phyloP scores from a whole-genome alignment of 2,113 vertebrate species.

The Amphiprion percula region DNA sequence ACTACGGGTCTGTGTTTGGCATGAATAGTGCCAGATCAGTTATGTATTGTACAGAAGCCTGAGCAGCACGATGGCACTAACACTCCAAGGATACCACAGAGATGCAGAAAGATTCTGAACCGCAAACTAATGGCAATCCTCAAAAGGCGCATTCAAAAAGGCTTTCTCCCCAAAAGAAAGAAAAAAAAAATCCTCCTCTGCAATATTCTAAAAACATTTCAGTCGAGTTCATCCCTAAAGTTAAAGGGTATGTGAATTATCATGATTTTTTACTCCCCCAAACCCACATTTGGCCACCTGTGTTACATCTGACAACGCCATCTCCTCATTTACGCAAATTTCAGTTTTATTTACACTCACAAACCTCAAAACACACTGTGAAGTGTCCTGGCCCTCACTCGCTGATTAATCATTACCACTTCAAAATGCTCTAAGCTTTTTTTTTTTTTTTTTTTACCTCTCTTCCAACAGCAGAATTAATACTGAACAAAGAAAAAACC shows the following conservation, averaged over 20 bases:
- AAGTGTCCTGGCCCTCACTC: slow-evolving; percentile 13
- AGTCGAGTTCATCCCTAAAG: not conserved
- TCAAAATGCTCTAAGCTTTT: slow-evolving; percentile 52
- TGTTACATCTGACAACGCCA: not conserved
- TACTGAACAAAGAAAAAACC: slow-evolving; percentile 29
- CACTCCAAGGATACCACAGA: slow-evolving; percentile 58
- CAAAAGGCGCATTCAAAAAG: slow-evolving; percentile 44
- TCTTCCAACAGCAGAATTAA: slow-evolving; percentile 52
- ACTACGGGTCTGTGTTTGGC: slow-evolving; percentile 62
- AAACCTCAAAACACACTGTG: slow-evolving; percentile 18
- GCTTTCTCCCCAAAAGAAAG: slow-evolving; percentile 12
- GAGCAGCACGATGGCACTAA: slow-evolving; percentile 36
- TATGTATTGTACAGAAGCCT: slow-evolving; percentile 27
- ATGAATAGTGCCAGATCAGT: slow-evolving; percentile 61
- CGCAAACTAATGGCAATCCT: slow-evolving; percentile 27
- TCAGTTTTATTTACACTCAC: slow-evolving; percentile 24
- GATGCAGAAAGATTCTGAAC: slow-evolving; percentile 37
- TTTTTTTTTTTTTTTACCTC: not conserved
- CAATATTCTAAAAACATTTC: slow-evolving; percentile 9
- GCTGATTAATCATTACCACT: slow-evolving; percentile 61
- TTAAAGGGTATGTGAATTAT: slow-evolving; percentile 42
- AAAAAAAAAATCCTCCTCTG: not conserved
- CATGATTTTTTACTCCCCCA: slow-evolving; percentile 29
- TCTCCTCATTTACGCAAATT: slow-evolving; percentile 21
- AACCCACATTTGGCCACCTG: not conserved